Percentiles rank a stretch among this genome's conserved stretches.
These are phyloP conservation scores for Macquaria ambigua DNA, from an alignment of 2,113 vertebrate genomes.

Conservation along the genomic window DNA sequence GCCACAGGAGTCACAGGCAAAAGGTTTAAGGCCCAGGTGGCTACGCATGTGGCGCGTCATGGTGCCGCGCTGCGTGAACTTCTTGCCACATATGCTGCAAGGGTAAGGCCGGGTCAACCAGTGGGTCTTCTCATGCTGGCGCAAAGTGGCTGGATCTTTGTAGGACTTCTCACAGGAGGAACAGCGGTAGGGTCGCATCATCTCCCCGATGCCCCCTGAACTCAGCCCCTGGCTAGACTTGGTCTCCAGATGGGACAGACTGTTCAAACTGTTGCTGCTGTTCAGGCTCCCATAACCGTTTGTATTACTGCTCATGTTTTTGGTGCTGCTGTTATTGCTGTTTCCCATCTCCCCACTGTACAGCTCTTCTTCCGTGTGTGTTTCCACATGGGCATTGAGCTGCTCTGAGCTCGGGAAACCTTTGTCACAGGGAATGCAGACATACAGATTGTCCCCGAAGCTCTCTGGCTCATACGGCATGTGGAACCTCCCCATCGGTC, in stretches of 20 bases:
- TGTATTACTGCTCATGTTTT: slow-evolving; percentile 71
- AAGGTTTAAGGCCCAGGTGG: slow-evolving; percentile 98
- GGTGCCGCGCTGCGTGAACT: slow-evolving; percentile 99
- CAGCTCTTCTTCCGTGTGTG: slow-evolving; percentile 96
- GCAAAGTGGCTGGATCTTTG: slow-evolving; percentile 97
- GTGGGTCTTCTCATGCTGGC: slow-evolving; percentile 99
- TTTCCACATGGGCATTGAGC: slow-evolving; percentile 98
- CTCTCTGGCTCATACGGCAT: slow-evolving; percentile 95
- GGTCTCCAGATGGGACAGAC: slow-evolving; percentile 85
- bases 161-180: slow-evolving; percentile 97
- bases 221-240: slow-evolving; percentile 86
- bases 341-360: slow-evolving; percentile 87
- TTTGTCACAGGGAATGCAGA: slow-evolving; percentile 98
- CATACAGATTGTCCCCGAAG: slow-evolving; percentile 97
- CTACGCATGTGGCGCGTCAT: slow-evolving; percentile 99
- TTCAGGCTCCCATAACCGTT: slow-evolving; percentile 78
- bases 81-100: slow-evolving; percentile 99
- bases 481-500: slow-evolving; percentile 92
- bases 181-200: slow-evolving; percentile 95
- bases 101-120: slow-evolving; percentile 98
- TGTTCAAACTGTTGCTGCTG: slow-evolving; percentile 68
- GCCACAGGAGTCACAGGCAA: slow-evolving; percentile 97
- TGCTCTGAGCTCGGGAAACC: slow-evolving; percentile 99
- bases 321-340: slow-evolving; percentile 71
- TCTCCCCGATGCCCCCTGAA: slow-evolving; percentile 86